Base-by-base conservation (phyloP, 2,113 vertebrate species). In the Catagonus wagneri region DNA sequence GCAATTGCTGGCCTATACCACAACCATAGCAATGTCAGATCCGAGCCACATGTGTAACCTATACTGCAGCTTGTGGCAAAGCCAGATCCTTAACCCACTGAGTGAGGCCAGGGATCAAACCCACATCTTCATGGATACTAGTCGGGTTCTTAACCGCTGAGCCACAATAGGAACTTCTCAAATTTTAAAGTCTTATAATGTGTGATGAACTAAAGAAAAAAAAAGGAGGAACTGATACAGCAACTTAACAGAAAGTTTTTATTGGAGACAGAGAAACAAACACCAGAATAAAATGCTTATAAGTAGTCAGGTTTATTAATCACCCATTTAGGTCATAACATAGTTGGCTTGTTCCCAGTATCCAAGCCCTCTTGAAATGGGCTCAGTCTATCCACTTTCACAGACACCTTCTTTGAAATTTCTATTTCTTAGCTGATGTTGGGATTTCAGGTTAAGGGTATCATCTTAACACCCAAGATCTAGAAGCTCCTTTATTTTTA, bases 171-270 rank as follows among this genome's bases (percentile, higher is more conserved):
- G 44, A 44, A 44, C 44, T 44, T 8, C 71, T 44, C 69, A n/a
- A 6, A 54, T 54, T 96, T 92, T 91, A 36, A 71, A 92, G 25
- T 92, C 23, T 32, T 86, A 61, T 54, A 85, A 63, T 54, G 22
- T 54, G 1, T 76, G 56, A 81, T 66, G 12, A 83, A 11, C 39
- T 44, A 44, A 44, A 44, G 8, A 44, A 44, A n/a, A 60, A 72
- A 65, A 88, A 87, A 13, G 7, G 2, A 56, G 15, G 15, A 78
- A 78, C 7, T 52, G 68, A 61, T 17, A 36, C 20, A 79, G 32
- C 2, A 90, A 76, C 36, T 17, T 89, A 60, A 60, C 11, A 29
- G 27, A 34, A 76, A 34, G 6, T 27, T 83, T 79, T 94, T 87
- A 71, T 65, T 84, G 7, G 29, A 74, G 61, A 39, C 52, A 78